These are phyloP conservation scores for Magallana nippona DNA, from an alignment of 2,888 invertebrate genomes.

Conservation along the genomic window DNA sequence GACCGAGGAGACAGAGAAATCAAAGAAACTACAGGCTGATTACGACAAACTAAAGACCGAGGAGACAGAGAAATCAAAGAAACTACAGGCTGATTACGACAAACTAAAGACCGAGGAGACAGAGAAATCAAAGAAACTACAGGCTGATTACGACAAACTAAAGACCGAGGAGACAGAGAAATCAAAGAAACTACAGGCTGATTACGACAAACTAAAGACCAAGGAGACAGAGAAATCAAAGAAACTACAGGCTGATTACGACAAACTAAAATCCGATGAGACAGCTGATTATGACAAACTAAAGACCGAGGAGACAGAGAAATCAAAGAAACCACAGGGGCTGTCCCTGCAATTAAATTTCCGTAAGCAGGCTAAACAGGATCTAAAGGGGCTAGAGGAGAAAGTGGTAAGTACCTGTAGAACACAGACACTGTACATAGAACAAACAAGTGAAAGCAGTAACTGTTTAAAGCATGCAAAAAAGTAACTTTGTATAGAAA, in stretches of 20 bases:
- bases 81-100: too few relatives aligned
- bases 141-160: too few relatives aligned
- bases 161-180: too few relatives aligned
- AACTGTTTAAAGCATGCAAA: too few relatives aligned
- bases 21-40: constrained; percentile 83
- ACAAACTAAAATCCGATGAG: too few relatives aligned
- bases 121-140: too few relatives aligned
- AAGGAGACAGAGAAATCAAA: constrained; percentile 96
- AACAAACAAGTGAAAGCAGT: too few relatives aligned
- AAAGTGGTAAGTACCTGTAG: constrained; percentile 74
- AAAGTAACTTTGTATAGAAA: too few relatives aligned
- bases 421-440: not conserved
- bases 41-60: constrained; percentile 97
- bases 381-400: constrained; percentile 85
- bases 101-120: too few relatives aligned
- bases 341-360: constrained; percentile 92
- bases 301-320: constrained; percentile 82
- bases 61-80: constrained; percentile 88
- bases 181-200: constrained; percentile 88
- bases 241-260: constrained; percentile 87
- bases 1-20: too few relatives aligned
- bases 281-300: too few relatives aligned
- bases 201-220: constrained; percentile 96
- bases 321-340: constrained; percentile 95
- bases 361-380: constrained; percentile 97